phyloP scores from a whole-genome alignment of 2,113 vertebrate species.

The Andinoacara biseriatus region DNA sequence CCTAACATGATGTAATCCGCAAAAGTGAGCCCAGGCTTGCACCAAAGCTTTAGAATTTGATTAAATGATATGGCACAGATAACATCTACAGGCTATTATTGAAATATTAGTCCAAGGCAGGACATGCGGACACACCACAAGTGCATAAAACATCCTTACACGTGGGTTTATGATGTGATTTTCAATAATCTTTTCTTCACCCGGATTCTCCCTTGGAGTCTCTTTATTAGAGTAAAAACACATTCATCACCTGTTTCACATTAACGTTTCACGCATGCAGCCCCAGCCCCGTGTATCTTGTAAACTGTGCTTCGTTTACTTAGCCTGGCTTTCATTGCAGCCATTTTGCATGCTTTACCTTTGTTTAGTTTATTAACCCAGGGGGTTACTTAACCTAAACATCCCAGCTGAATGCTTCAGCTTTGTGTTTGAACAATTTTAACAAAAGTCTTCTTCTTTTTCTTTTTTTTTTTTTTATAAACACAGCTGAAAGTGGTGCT shows the following conservation, averaged over 20 bases:
- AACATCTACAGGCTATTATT: conserved; percentile 27
- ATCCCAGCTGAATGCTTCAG: conserved; percentile 88
- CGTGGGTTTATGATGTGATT: conserved; percentile 25
- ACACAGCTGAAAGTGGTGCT: conserved; percentile 84
- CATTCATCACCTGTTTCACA: conserved; percentile 89
- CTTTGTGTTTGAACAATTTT: conserved; percentile 89
- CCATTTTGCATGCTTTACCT: conserved; percentile 97
- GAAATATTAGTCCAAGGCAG: conserved; percentile 11
- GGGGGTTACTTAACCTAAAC: conserved; percentile 97
- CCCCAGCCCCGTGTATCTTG: conserved; percentile 84
- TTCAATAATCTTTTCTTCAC: conserved; percentile 29
- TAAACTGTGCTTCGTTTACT: conserved; percentile 97
- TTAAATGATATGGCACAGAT: conserved; percentile 40
- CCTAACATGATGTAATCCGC: conserved; percentile 33
- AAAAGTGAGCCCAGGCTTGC: conserved; percentile 7
- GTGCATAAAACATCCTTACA: conserved; percentile 1
- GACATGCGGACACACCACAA: neutral
- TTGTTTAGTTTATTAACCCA: conserved; percentile 99
- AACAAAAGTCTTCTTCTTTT: conserved; percentile 81
- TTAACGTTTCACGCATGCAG: conserved; percentile 87
- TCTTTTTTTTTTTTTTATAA: conserved; percentile 43
- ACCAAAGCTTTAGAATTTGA: conserved; percentile 40
- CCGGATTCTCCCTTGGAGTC: conserved; percentile 52
- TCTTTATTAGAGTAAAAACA: conserved; percentile 68
- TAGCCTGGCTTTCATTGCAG: conserved; percentile 98